These are phyloP conservation scores for Burhinus bistriatus DNA, from an alignment of 2,113 vertebrate genomes.

Conservation along the genomic window DNA sequence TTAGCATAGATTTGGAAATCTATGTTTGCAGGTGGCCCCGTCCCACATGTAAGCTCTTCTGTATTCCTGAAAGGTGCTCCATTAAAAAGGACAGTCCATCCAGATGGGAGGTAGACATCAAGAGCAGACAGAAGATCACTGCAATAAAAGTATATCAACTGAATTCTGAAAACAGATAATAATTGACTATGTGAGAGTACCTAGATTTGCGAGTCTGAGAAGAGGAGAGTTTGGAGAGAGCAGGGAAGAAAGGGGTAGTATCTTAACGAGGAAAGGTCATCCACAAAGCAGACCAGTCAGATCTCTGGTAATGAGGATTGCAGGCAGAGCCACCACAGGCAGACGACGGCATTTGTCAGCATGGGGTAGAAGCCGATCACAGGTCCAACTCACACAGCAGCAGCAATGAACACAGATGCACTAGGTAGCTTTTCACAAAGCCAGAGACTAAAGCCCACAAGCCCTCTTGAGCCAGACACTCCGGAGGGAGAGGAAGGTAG, in stretches of 20 bases:
- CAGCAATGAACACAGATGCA: not conserved
- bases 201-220: not conserved
- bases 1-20: not conserved
- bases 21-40: not conserved
- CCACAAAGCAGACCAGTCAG: not conserved
- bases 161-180: not conserved
- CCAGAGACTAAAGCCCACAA: not conserved
- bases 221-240: not conserved
- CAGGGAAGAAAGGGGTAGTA: not conserved
- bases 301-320: not conserved
- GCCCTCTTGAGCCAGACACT: not conserved
- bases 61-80: not conserved
- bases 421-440: not conserved
- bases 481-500: not conserved
- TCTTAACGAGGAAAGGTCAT: not conserved
- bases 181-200: not conserved
- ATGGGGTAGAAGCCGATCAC: rapidly evolving
- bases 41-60: not conserved
- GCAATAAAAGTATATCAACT: not conserved
- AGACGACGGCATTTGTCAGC: rapidly evolving
- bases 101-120: not conserved
- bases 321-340: rapidly evolving
- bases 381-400: not conserved
- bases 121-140: not conserved
- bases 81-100: not conserved